phyloP scores from a whole-genome alignment of 2,113 vertebrate genomes.

The Bambusicola thoracicus region DNA sequence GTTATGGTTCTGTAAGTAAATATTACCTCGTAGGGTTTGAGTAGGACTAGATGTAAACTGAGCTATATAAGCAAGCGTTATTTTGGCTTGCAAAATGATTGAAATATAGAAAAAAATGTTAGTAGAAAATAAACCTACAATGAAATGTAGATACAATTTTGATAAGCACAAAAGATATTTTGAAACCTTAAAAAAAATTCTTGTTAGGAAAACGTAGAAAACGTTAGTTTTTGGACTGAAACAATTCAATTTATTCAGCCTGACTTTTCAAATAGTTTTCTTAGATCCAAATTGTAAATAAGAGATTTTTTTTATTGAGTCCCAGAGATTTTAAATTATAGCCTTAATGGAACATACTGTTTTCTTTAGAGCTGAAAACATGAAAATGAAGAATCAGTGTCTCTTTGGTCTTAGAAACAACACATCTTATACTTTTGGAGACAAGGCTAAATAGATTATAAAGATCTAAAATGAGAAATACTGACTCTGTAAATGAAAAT shows the following conservation, averaged over 20 bases:
- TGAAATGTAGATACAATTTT: not conserved
- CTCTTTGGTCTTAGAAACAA: not conserved
- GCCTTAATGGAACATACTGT: not conserved
- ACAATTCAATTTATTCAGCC: not conserved
- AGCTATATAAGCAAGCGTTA: not conserved
- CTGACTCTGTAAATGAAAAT: not conserved
- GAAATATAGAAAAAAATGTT: not conserved
- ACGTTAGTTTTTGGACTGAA: not conserved
- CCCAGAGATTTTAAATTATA: not conserved
- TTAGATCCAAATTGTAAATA: not conserved
- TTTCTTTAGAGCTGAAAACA: not conserved
- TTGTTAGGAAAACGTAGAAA: not conserved
- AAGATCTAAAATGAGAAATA: not conserved
- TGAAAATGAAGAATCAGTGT: accelerated
- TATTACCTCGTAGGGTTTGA: not conserved
- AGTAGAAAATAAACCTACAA: accelerated
- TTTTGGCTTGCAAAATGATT: not conserved
- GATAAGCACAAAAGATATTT: not conserved
- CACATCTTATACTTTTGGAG: not conserved
- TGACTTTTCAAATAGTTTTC: not conserved
- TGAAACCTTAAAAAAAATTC: not conserved
- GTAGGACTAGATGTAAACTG: not conserved
- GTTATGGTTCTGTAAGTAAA: not conserved
- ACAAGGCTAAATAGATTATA: not conserved
- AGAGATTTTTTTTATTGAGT: not conserved